phyloP scores from a whole-genome alignment of 1,140 invertebrate genomes.

The Bicyclus anynana region DNA sequence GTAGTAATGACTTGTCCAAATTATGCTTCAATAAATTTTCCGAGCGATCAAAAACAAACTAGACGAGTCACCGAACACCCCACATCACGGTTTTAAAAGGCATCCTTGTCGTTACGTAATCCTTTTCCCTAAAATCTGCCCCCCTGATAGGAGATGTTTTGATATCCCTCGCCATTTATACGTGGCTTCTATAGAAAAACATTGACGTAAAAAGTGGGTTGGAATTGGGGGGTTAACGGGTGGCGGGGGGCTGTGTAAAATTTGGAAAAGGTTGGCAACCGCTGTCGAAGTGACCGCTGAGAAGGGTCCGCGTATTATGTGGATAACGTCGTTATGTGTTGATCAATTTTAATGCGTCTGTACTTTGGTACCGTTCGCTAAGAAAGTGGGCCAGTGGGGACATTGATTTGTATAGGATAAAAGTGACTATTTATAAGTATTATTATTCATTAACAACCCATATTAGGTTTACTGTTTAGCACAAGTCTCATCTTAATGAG shows the following conservation, averaged over 20 bases:
- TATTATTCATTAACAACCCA: no score
- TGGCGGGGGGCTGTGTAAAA: slow-evolving; percentile 30
- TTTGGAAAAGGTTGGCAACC: slow-evolving; percentile 60
- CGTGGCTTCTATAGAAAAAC: slow-evolving; percentile 71
- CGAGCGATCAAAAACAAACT: slow-evolving; percentile 32
- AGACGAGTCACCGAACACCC: slow-evolving; percentile 40
- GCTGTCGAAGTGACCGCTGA: slow-evolving; percentile 75
- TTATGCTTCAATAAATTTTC: slow-evolving; percentile 24
- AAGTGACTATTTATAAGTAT: no score
- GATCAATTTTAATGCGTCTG: slow-evolving; percentile 72
- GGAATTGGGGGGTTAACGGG: slow-evolving; percentile 42
- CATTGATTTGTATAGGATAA: no score
- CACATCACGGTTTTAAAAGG: slow-evolving; percentile 46
- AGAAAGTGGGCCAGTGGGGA: slow-evolving; percentile 5
- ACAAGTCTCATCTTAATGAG: no score
- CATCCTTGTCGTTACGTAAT: slow-evolving; percentile 52
- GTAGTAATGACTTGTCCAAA: slow-evolving; percentile 17
- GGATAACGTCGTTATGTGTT: slow-evolving; percentile 75
- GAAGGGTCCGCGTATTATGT: slow-evolving; percentile 71
- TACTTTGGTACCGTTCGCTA: slow-evolving; percentile 16
- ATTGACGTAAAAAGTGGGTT: slow-evolving; percentile 73
- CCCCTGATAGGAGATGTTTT: slow-evolving; percentile 65
- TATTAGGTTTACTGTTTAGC: no score
- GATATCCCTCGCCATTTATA: slow-evolving; percentile 68
- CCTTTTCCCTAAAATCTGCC: slow-evolving; percentile 63